These are phyloP conservation scores for Cryptotermes secundus DNA, from an alignment of 1,140 invertebrate genomes.

Conservation along the genomic window DNA sequence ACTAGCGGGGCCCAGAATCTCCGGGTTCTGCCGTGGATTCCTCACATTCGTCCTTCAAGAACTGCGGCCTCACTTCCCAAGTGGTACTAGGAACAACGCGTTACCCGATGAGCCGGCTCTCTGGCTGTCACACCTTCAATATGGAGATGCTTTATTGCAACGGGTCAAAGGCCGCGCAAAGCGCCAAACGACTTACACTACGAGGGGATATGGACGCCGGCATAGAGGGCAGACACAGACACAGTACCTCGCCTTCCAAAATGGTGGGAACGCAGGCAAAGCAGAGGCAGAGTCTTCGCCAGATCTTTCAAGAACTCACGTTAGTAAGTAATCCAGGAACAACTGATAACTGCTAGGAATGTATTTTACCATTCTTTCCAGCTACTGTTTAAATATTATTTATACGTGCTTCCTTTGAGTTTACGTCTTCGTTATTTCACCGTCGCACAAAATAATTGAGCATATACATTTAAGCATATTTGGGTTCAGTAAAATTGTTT, in stretches of 20 bases:
- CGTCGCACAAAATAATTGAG: too few relatives aligned
- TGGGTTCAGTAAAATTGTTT: too few relatives aligned
- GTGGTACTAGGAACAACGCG: conserved; percentile 38
- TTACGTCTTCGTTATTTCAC: too few relatives aligned
- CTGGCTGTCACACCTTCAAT: conserved; percentile 22
- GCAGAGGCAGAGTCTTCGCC: conserved; percentile 75
- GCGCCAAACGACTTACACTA: background rate
- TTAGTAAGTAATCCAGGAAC: conserved; percentile 61
- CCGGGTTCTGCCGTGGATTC: conserved; percentile 45
- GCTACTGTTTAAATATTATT: too few relatives aligned
- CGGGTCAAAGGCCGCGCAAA: background rate
- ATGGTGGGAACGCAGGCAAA: conserved; percentile 54
- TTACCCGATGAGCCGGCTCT: conserved; percentile 43
- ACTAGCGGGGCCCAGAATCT: conserved; percentile 44
- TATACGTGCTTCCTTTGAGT: too few relatives aligned
- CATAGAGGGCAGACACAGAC: conserved; percentile 77
- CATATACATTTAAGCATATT: too few relatives aligned
- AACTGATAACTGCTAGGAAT: too few relatives aligned
- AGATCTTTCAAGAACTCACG: conserved; percentile 68
- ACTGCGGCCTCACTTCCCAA: conserved; percentile 27
- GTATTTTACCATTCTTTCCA: too few relatives aligned
- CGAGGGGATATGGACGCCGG: conserved; percentile 25
- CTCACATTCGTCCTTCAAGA: conserved; percentile 41
- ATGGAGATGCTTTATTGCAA: background rate
- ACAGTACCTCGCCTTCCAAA: conserved; percentile 69